These are phyloP conservation scores for Plagiodera versicolora DNA, from an alignment of 2,888 invertebrate genomes.

Conservation along the genomic window DNA sequence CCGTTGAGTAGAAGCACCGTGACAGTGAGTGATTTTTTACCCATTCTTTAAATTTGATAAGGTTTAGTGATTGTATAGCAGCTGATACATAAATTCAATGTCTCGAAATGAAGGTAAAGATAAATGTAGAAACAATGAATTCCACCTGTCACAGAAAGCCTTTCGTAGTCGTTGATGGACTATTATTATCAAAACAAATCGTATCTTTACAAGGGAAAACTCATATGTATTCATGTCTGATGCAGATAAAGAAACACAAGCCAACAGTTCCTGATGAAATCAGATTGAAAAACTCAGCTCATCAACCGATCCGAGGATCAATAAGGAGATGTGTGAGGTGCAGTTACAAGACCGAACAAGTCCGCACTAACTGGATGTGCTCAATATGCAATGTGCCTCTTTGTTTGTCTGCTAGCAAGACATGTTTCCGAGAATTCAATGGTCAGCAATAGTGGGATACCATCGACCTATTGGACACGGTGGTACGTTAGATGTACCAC, in stretches of 20 bases:
- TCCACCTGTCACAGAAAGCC: too few species aligned
- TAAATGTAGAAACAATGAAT: too few species aligned
- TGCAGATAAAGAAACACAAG: slow-evolving; percentile 7
- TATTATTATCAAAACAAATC: too few species aligned
- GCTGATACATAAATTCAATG: too few species aligned
- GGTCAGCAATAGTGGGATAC: background rate
- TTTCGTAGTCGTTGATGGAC: too few species aligned
- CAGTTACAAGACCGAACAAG: background rate
- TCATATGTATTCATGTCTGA: too few species aligned
- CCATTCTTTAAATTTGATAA: too few species aligned
- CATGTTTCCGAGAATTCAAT: slow-evolving; percentile 6
- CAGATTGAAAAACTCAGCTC: slow-evolving; percentile 7
- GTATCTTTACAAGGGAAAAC: too few species aligned
- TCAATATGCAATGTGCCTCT: slow-evolving; percentile 5
- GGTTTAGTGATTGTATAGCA: too few species aligned
- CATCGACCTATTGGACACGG: background rate
- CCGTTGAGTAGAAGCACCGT: too few species aligned
- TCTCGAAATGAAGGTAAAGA: too few species aligned
- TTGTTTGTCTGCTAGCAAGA: slow-evolving; percentile 3
- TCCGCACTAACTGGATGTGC: slow-evolving; percentile 6
- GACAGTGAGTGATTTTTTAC: too few species aligned
- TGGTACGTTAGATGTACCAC: background rate
- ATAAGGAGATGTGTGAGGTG: slow-evolving; percentile 7
- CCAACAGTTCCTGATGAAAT: slow-evolving; percentile 8
- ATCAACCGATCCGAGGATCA: slow-evolving; percentile 6